Percentiles rank a stretch among this genome's conserved stretches.
These are phyloP conservation scores for Malurus elegans DNA, from an alignment of 2,113 vertebrate genomes.

Conservation along the genomic window DNA sequence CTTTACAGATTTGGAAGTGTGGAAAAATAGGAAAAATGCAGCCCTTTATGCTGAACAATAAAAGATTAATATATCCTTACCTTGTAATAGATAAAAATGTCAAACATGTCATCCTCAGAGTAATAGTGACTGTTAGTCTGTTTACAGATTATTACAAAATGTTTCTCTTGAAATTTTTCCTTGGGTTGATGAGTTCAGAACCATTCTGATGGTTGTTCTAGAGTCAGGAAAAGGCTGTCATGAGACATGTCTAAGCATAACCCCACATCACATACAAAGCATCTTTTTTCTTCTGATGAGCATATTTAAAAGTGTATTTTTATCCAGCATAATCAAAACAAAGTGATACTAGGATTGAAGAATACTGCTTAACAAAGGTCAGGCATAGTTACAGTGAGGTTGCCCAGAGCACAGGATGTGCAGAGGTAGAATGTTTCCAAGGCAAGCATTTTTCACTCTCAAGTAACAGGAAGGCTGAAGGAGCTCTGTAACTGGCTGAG, in stretches of 20 bases:
- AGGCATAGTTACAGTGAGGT: not conserved
- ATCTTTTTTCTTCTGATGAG: not conserved
- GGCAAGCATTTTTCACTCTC: not conserved
- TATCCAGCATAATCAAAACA: not conserved
- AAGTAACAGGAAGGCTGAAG: not conserved
- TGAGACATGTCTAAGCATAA: not conserved
- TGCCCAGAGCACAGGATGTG: not conserved
- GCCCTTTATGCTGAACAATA: not conserved
- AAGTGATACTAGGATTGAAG: not conserved
- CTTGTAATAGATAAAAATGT: not conserved
- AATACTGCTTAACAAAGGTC: not conserved
- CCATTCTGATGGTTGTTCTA: not conserved
- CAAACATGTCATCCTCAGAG: not conserved
- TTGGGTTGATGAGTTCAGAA: not conserved
- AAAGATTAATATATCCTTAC: not conserved
- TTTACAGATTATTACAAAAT: not conserved
- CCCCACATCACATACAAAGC: not conserved
- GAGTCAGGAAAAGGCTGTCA: not conserved
- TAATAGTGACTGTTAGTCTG: not conserved
- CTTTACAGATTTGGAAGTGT: not conserved
- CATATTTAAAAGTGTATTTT: not conserved
- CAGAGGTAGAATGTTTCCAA: not conserved
- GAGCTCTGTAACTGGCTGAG: not conserved
- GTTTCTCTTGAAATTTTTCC: not conserved
- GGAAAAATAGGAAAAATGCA: not conserved